phyloP scores from a whole-genome alignment of 2,888 invertebrate genomes.

The Atethmia centrago region DNA sequence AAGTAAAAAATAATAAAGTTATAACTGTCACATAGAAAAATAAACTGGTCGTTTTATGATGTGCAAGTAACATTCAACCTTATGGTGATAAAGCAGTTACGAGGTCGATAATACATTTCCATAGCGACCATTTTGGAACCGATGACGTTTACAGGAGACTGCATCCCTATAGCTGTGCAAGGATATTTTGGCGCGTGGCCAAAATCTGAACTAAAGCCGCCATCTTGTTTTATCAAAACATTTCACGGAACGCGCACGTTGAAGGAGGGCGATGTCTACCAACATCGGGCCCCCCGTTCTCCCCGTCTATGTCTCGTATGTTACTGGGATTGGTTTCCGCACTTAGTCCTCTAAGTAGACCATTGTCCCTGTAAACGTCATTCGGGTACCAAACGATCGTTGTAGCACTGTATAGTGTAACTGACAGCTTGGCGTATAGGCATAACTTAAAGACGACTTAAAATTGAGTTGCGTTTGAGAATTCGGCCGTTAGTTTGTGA shows the following conservation, averaged over 20 bases:
- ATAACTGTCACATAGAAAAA: background rate
- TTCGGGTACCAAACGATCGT: background rate
- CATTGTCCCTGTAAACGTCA: background rate
- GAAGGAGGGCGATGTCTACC: too few relatives aligned
- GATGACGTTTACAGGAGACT: background rate
- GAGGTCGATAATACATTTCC: background rate
- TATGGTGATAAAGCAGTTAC: background rate
- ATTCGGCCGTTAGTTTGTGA: conserved; percentile 19
- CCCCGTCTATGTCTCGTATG: too few relatives aligned
- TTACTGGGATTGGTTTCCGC: too few relatives aligned
- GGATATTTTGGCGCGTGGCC: background rate
- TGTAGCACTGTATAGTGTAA: background rate
- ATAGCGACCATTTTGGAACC: background rate
- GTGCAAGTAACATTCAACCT: background rate
- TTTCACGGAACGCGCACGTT: too few relatives aligned
- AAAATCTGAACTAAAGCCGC: background rate
- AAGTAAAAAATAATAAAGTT: too few relatives aligned
- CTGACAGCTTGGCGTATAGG: background rate
- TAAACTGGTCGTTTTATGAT: background rate
- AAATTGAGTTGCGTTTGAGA: conserved; percentile 33
- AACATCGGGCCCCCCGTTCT: too few relatives aligned
- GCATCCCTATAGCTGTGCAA: background rate
- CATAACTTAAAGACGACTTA: background rate
- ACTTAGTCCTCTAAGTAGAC: too few relatives aligned
- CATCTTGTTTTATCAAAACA: background rate